Base-by-base conservation (phyloP, 2,888 invertebrate species). In the Halictus ligatus region DNA sequence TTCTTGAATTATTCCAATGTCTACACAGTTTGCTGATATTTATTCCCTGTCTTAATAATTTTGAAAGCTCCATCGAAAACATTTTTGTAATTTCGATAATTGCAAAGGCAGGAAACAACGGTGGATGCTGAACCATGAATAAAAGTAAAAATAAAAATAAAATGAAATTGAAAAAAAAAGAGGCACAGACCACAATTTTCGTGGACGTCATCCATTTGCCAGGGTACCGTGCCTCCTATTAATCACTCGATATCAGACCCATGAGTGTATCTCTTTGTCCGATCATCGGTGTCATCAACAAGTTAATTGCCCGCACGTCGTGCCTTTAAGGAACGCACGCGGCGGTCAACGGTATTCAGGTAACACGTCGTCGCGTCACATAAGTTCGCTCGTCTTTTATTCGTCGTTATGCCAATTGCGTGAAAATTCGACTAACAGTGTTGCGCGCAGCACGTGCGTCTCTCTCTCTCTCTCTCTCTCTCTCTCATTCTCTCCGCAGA, bases 341-440 rank as follows among this genome's bases (percentile, higher is more conserved):
- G 3, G 54, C 10, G 54, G 21, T 54, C 21, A 21, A 21, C 21
- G 54, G 8, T 54, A 54, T 54, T 8, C 54, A 21, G 60, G 25
- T 67, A 77, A 67, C 67, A 50, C 29, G 40, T 58, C 25, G 50
- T 13, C 75, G 18, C 50, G 54, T 67, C 21, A 54, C 40, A 25
- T 60, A 13, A 25, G 25, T 60, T 25, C 35, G 43, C 25, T 82
- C 25, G 29, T 64, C 71, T 75, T 60, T 71, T 50, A 72, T 13
- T 50, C 40, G 54, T 35, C 29, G 50, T 60, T 71, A 77, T 73
- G 25, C 43, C 29, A 21, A 73, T 75, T 80, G 25, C 35, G 43
- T 77, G 82, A 83, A 83, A 89, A 82, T 84, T 83, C 79, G 77
- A 79, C 78, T 0, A 54, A 21, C 1, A 54, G 54, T 21, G 15